Conservation (phyloP, 2,113 vertebrate species). For the Ceuthmochares aereus region DNA sequence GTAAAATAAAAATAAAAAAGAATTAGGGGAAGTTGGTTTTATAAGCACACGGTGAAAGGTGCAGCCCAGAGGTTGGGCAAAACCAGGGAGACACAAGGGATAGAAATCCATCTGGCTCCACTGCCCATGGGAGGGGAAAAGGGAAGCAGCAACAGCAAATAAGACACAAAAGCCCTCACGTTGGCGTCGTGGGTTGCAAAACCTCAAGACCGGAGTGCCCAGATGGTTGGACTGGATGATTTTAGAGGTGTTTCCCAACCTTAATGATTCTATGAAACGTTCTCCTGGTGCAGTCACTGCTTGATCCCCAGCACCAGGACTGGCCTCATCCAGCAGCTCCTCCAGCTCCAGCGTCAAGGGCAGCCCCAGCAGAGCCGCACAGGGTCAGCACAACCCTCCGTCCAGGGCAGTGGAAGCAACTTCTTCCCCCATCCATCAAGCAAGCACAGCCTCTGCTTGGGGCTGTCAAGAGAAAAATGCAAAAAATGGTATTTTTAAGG, state of each 20-base stretch:
- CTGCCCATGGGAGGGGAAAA: rapidly evolving
- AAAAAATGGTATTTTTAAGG: not conserved
- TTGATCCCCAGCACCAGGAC: not conserved
- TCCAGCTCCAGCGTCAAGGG: not conserved
- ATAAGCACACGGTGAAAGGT: rapidly evolving
- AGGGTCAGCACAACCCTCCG: not conserved
- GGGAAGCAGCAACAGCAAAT: not conserved
- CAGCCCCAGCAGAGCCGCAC: too few relatives aligned
- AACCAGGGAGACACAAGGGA: not conserved
- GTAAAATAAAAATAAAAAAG: not conserved
- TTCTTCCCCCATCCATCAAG: not conserved
- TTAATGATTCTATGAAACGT: not conserved
- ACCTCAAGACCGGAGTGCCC: not conserved
- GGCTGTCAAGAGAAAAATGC: not conserved
- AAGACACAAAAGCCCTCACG: not conserved
- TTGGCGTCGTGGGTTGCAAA: not conserved
- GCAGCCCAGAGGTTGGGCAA: not conserved
- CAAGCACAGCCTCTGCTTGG: not conserved
- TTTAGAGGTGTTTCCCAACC: too few relatives aligned
- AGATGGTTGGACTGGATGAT: not conserved
- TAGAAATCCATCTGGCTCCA: not conserved
- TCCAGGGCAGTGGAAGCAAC: rapidly evolving
- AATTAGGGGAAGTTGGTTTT: not conserved
- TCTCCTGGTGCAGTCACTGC: not conserved
- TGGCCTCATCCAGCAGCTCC: not conserved